A percentile compares a stretch with the other conserved stretches of the same genome.
These are phyloP conservation scores for Darevskia nairensis DNA, from an alignment of 2,797 vertebrate species.

Conservation along the genomic window DNA sequence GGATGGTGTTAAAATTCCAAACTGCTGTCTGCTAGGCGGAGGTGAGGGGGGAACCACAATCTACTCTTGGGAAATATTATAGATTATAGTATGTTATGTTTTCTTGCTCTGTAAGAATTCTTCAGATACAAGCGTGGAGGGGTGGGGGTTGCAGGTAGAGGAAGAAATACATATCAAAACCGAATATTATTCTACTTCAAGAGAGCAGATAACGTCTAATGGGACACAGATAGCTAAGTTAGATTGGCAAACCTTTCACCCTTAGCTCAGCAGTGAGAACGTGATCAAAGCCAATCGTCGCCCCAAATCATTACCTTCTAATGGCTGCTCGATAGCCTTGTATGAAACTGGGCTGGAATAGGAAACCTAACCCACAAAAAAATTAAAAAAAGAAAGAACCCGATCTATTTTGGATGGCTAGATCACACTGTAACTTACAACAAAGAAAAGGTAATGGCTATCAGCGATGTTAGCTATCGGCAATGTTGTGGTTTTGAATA, in stretches of 20 bases:
- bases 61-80: not conserved
- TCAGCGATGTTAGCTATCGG: not conserved
- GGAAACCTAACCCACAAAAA: not conserved
- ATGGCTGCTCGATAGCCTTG: not conserved
- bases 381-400: too few species aligned
- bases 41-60: not conserved
- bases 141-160: not conserved
- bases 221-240: not conserved
- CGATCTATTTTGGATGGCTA: not conserved
- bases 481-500: not conserved
- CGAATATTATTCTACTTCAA: constrained; percentile 18
- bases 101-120: constrained; percentile 25
- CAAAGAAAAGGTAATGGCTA: not conserved
- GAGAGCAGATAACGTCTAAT: not conserved
- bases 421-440: not conserved
- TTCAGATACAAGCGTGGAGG: constrained; percentile 29
- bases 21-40: constrained; percentile 14
- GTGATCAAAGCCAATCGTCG: constrained; percentile 20
- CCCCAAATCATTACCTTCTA: constrained; percentile 9
- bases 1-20: constrained; percentile 27
- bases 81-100: not conserved
- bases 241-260: constrained; percentile 7
- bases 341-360: constrained; percentile 1
- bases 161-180: constrained; percentile 16
- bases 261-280: not conserved